Conservation (phyloP, 2,888 invertebrate species). For the Tipula confusa region DNA sequence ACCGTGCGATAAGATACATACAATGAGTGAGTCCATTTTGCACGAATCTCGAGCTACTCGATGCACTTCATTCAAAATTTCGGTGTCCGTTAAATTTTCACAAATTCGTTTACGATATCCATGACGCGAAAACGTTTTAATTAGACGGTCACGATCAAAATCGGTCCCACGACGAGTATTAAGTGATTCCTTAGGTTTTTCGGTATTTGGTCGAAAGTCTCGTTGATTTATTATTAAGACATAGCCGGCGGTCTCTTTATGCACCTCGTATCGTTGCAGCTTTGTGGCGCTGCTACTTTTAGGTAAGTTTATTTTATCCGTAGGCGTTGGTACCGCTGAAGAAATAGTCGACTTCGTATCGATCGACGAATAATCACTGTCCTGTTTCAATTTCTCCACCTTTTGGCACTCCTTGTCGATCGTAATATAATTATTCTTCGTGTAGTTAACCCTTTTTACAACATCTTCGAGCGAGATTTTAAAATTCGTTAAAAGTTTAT, state of each 20-base stretch:
- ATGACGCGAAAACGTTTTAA: constrained; percentile 28
- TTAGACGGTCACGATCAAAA: constrained; percentile 29
- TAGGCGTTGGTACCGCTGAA: background rate
- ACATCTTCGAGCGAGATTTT: background rate
- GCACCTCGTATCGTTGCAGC: background rate
- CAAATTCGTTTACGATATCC: background rate
- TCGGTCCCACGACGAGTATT: constrained; percentile 33
- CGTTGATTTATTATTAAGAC: constrained; percentile 34
- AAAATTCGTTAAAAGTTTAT: background rate
- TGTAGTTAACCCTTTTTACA: background rate
- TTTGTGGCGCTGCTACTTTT: background rate
- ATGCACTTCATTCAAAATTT: constrained; percentile 33
- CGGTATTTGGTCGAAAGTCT: constrained; percentile 28
- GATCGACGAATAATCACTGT: background rate
- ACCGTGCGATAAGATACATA: constrained; percentile 36
- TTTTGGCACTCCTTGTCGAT: background rate
- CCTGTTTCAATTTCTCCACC: background rate
- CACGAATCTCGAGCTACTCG: constrained; percentile 26
- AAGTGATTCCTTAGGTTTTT: background rate
- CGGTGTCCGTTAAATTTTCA: constrained; percentile 31
- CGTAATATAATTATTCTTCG: background rate
- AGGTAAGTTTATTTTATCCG: background rate
- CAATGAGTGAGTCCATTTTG: constrained; percentile 34
- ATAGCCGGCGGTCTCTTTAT: background rate
- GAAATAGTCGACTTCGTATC: background rate